Base-by-base conservation (phyloP, 2,113 vertebrate genomes). In the Tautogolabrus adspersus region DNA sequence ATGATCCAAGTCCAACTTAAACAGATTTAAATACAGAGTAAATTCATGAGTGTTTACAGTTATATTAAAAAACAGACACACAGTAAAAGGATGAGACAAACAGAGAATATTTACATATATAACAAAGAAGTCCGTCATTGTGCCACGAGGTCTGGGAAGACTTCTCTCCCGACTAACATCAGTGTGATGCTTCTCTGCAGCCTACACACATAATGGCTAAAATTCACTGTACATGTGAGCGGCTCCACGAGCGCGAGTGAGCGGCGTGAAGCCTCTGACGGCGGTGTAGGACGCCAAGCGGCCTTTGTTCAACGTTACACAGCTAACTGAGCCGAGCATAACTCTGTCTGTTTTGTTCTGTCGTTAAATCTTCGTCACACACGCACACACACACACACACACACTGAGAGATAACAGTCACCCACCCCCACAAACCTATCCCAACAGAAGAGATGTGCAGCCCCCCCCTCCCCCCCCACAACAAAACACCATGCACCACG, bases 81-180 rank as follows among this genome's bases (percentile, higher is more conserved):
- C 84, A 83, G 68, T 85, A 85, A 91, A 89, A 91, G 65, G 66
- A 89, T 65, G 78, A 82, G 80, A 90, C 66, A 81, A 67, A 84
- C 77, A 70, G 59, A 78, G 51, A 86, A 67, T 93, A 93, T 93
- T 87, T 93, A 93, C 92, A 92, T 84, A 90, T 89, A 74, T 87
- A 83, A 90, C 87, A 91, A 72, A 81, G 26, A 77, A 59, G 79
- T 84, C 78, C 74, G 61, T 70, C 49, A 19, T 71, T 57, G 71
- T 74, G 81, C 67, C 60, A 56, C 65, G 38, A 42, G 65, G 60
- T 51, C 46, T 51, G 65, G 67, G 69, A 75, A 66, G 71, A 70
- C 77, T 54, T 42, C 69, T 47, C 58, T 72, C 73, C 65, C 3
- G n/a, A 65, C 46, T 52, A 72, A 42, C 75, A 73, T 65, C 81